Conservation (phyloP, 2,113 vertebrate genomes). For the Nothocercus julius region DNA sequence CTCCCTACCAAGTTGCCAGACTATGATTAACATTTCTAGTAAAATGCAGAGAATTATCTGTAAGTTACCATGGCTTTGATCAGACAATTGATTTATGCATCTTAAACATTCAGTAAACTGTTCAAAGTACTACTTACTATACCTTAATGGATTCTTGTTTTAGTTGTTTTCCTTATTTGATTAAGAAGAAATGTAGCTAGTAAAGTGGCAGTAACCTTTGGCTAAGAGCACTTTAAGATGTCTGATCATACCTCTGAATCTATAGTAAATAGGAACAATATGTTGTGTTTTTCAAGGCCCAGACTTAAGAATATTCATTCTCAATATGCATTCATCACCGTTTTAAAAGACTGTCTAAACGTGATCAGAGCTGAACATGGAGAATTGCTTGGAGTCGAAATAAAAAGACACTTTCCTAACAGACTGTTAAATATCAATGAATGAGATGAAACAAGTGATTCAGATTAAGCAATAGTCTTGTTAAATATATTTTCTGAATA, state of each 20-base stretch:
- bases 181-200: rapidly evolving
- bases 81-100: not conserved
- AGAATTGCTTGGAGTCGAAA: not conserved
- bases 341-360: not conserved
- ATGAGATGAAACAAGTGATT: not conserved
- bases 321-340: not conserved
- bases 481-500: not conserved
- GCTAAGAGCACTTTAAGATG: not conserved
- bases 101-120: not conserved
- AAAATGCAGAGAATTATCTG: not conserved
- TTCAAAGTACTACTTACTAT: not conserved
- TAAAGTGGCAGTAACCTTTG: not conserved
- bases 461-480: not conserved
- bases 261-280: not conserved
- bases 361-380: not conserved
- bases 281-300: not conserved
- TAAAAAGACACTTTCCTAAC: not conserved
- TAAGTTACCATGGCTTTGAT: not conserved
- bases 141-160: not conserved
- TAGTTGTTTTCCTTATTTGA: not conserved
- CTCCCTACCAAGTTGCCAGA: not conserved
- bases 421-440: not conserved
- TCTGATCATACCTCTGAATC: not conserved
- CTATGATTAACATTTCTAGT: not conserved
- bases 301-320: rapidly evolving